Percentiles rank a stretch among this genome's conserved stretches.
Conservation (phyloP, 2,888 invertebrate genomes). For the Platypus cylindrus region DNA sequence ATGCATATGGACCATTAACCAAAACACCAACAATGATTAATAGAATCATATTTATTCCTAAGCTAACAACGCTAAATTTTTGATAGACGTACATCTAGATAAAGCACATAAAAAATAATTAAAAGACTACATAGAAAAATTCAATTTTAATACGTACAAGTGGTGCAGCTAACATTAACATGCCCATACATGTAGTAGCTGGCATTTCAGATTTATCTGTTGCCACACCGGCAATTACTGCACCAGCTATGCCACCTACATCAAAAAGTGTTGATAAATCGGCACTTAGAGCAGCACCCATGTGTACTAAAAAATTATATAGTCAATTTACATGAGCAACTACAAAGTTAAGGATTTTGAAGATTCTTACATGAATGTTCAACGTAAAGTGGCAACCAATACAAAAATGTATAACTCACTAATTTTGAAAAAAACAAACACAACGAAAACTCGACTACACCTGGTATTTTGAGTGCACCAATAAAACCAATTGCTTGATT, state of each 20-base stretch:
- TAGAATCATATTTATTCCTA: constrained; percentile 50
- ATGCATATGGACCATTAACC: constrained; percentile 91
- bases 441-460: constrained; percentile 85
- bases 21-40: constrained; percentile 65
- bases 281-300: constrained; percentile 57
- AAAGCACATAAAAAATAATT: constrained; percentile 20
- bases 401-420: constrained; percentile 93
- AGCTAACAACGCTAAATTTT: constrained; percentile 43
- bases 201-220: constrained; percentile 76
- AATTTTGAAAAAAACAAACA: constrained; percentile 93
- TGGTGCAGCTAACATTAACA: constrained; percentile 72
- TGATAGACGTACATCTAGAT: constrained; percentile 72
- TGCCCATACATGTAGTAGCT: constrained; percentile 73
- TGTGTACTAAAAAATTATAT: constrained; percentile 40
- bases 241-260: constrained; percentile 83
- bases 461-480: constrained; percentile 63
- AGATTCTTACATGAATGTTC: constrained; percentile 62
- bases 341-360: neutral
- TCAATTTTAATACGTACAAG: constrained; percentile 42
- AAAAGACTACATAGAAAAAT: constrained; percentile 1
- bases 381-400: constrained; percentile 90
- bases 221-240: constrained; percentile 73
- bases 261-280: constrained; percentile 73
- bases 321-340: neutral
- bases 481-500: constrained; percentile 51